A percentile compares a stretch with the other conserved stretches of the same genome.
Evolutionary conservation across 2,888 invertebrate genomes (phyloP).

Genomic region (Alcis repandata): DNA sequence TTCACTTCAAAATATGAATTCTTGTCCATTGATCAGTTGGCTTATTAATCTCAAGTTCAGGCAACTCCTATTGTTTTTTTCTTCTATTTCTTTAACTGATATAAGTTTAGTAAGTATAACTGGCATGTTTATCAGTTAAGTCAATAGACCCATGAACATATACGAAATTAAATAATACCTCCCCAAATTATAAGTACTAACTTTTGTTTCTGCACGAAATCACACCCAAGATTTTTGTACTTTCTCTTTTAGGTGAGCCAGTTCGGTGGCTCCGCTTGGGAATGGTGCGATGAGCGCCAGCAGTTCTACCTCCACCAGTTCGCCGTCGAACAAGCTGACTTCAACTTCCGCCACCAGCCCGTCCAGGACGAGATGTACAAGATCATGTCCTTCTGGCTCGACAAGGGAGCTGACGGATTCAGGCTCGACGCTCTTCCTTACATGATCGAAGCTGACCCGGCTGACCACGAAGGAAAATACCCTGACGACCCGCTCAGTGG

Average conservation of each 20-base stretch:
- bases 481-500: slow-evolving; percentile 85
- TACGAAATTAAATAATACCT: no score
- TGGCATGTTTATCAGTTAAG: no score
- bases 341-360: slow-evolving; percentile 89
- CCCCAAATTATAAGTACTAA: no score
- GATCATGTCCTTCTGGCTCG: slow-evolving; percentile 91
- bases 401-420: slow-evolving; percentile 92
- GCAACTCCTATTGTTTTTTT: no score
- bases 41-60: no score
- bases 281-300: slow-evolving; percentile 87
- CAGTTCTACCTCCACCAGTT: slow-evolving; percentile 91
- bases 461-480: slow-evolving; percentile 67
- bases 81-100: no score
- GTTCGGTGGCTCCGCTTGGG: slow-evolving; percentile 90
- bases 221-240: no score
- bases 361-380: slow-evolving; percentile 85
- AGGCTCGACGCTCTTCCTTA: slow-evolving; percentile 89
- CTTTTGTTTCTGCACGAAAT: no score
- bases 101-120: no score
- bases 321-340: slow-evolving; percentile 87
- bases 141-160: no score
- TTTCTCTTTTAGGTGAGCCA: slow-evolving; percentile 70
- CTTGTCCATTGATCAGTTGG: no score
- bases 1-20: no score
- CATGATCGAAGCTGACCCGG: slow-evolving; percentile 82